A percentile compares a stretch with the other conserved stretches of the same genome.
Conservation (phyloP, 2,113 vertebrate species). For the Agelaius phoeniceus region DNA sequence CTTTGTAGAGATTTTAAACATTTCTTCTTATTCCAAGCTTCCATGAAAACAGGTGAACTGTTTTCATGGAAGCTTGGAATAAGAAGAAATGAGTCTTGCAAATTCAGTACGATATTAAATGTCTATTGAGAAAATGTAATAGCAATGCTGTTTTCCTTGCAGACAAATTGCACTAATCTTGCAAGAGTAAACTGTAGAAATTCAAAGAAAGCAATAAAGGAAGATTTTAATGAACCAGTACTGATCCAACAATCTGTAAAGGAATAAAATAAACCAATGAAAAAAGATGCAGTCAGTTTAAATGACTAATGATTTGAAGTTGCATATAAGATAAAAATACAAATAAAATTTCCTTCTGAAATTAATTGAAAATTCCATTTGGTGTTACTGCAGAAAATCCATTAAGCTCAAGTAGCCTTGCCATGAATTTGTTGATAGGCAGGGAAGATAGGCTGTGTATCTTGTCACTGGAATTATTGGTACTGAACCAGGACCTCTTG, state of each 20-base stretch:
- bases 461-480: neutral
- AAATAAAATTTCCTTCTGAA: conserved; percentile 12
- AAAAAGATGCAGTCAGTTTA: neutral
- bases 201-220: neutral
- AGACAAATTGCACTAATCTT: neutral
- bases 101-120: neutral
- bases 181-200: neutral
- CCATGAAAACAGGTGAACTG: neutral
- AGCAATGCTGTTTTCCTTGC: neutral
- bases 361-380: conserved; percentile 13
- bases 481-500: neutral
- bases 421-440: neutral
- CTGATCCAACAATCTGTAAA: neutral
- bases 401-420: neutral
- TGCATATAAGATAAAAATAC: neutral
- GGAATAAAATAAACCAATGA: neutral
- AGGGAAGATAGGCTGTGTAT: neutral
- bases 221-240: neutral
- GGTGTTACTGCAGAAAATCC: neutral
- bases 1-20: neutral
- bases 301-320: neutral
- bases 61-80: neutral
- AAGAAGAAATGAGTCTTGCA: neutral
- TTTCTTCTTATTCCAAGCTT: no score
- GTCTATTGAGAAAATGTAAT: neutral